phyloP scores from a whole-genome alignment of 1,140 invertebrate genomes.

The Drosophila bifasciata region DNA sequence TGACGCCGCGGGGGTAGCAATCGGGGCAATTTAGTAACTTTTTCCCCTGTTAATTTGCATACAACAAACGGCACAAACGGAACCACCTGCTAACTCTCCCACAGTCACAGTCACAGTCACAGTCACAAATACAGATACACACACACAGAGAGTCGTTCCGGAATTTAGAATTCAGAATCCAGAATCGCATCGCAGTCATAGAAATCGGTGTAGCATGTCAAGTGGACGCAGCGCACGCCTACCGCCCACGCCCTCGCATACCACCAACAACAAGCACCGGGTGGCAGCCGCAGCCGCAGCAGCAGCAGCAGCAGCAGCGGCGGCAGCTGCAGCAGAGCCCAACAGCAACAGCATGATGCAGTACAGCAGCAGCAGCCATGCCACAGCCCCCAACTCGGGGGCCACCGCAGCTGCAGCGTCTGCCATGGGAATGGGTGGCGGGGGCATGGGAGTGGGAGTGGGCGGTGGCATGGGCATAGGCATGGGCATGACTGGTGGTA shows the following conservation, averaged over 20 bases:
- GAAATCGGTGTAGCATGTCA: slow-evolving; percentile 76
- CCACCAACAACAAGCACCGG: slow-evolving; percentile 69
- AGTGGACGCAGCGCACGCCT: slow-evolving; percentile 83
- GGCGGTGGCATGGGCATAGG: slow-evolving; percentile 37
- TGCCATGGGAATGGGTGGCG: slow-evolving; percentile 36
- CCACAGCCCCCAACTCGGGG: slow-evolving; percentile 35
- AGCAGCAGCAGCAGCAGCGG: slow-evolving; percentile 51
- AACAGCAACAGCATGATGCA: slow-evolving; percentile 82
- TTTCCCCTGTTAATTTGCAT: slow-evolving; percentile 22
- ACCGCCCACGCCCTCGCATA: slow-evolving; percentile 82
- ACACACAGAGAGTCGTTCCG: not conserved
- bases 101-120: not conserved
- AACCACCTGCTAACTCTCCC: not conserved
- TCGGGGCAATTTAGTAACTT: not conserved
- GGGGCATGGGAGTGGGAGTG: slow-evolving; percentile 39
- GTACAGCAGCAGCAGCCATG: slow-evolving; percentile 46
- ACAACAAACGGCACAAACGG: not conserved
- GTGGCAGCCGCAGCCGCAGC: slow-evolving; percentile 44
- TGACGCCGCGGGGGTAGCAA: not conserved
- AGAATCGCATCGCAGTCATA: slow-evolving; percentile 33
- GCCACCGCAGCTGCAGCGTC: slow-evolving; percentile 24
- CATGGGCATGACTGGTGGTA: slow-evolving; percentile 26
- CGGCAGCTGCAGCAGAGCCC: slow-evolving; percentile 63
- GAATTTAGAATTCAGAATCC: slow-evolving; percentile 6
- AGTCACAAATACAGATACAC: not conserved